Conservation (phyloP, 2,888 invertebrate genomes). For the Eurytoma adleriae region DNA sequence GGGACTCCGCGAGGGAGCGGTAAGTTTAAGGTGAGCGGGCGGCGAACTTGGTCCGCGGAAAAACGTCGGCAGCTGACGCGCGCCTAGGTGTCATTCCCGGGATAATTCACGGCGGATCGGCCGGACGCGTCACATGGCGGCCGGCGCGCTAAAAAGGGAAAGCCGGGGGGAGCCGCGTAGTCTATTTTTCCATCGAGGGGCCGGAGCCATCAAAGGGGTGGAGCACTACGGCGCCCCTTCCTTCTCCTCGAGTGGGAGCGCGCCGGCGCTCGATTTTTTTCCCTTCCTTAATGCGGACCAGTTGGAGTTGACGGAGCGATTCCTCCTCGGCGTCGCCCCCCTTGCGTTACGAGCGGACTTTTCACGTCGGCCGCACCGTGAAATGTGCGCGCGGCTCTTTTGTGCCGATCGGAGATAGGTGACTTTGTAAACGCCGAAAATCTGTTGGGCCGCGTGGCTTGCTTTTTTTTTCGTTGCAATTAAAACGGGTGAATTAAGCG, state of each 20-base stretch:
- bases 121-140: slow-evolving; percentile 37
- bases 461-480: no score
- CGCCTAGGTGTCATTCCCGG: not conserved
- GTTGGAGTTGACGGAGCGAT: no score
- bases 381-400: no score
- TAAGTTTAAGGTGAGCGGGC: not conserved
- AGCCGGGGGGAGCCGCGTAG: not conserved
- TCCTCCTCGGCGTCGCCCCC: no score
- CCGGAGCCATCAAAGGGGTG: slow-evolving; percentile 41
- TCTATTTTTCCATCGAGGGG: not conserved
- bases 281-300: no score
- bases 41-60: not conserved
- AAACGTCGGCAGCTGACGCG: slow-evolving; percentile 18
- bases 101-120: slow-evolving; percentile 40
- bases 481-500: no score
- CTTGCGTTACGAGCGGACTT: no score
- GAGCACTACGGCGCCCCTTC: not conserved
- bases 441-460: no score
- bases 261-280: not conserved
- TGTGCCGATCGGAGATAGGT: no score
- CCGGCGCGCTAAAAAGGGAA: slow-evolving; percentile 7
- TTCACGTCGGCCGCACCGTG: no score
- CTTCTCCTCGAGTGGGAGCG: not conserved
- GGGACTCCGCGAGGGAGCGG: no score
- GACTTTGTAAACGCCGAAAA: no score